Evolutionary conservation across 2,113 vertebrate genomes (phyloP).

Genomic region (Stigmatopora nigra): DNA sequence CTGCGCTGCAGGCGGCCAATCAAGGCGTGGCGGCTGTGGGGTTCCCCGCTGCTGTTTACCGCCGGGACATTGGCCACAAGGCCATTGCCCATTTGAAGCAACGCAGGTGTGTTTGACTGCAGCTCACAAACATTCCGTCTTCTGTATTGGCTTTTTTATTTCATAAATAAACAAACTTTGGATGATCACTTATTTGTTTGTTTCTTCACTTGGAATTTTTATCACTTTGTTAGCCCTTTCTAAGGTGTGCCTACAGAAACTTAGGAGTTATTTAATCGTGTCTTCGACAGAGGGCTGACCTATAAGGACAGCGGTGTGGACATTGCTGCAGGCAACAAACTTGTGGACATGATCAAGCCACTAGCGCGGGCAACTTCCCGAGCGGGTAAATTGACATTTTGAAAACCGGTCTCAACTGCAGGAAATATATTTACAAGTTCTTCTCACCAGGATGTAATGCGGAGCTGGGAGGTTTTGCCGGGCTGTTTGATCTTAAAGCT

Average conservation of each 20-base stretch:
- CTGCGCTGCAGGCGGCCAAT: conserved; percentile 76
- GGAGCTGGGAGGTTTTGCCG: conserved; percentile 92
- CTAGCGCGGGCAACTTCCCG: conserved; percentile 88
- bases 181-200: neutral
- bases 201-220: conserved; percentile 7
- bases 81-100: conserved; percentile 79
- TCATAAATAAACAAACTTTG: conserved; percentile 14
- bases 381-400: conserved; percentile 68
- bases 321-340: conserved; percentile 82
- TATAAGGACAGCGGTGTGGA: conserved; percentile 95
- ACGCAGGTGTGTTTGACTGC: conserved; percentile 76
- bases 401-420: neutral
- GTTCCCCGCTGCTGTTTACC: conserved; percentile 80
- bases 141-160: neutral
- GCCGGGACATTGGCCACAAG: conserved; percentile 80
- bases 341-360: conserved; percentile 89
- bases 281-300: conserved; percentile 78
- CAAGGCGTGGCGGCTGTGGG: conserved; percentile 70
- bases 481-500: conserved; percentile 90
- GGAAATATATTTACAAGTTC: neutral
- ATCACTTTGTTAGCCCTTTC: neutral
- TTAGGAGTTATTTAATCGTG: conserved; percentile 2
- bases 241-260: neutral
- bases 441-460: conserved; percentile 80
- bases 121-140: neutral